These are phyloP conservation scores for Ichneumon xanthorius DNA, from an alignment of 2,888 invertebrate species.

Conservation along the genomic window DNA sequence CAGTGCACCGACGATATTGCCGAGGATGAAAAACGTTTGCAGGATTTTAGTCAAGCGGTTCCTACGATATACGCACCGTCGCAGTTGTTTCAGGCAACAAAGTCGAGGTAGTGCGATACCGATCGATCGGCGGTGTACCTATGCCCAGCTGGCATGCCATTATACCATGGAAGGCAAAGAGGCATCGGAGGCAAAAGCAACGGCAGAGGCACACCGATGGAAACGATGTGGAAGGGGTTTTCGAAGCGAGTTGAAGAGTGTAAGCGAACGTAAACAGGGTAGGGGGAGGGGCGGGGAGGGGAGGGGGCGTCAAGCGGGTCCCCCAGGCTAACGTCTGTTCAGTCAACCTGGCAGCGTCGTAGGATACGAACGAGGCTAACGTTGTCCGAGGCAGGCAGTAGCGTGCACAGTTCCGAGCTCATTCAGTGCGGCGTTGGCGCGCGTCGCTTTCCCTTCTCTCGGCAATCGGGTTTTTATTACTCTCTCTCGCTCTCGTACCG, in stretches of 20 bases:
- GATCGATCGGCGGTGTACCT: slow-evolving; percentile 8
- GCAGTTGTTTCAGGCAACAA: too few relatives aligned
- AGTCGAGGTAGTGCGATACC: not conserved
- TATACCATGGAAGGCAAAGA: not conserved
- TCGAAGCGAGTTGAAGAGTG: slow-evolving; percentile 53
- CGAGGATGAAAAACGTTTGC: too few relatives aligned
- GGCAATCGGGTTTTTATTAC: too few relatives aligned
- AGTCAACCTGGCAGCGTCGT: slow-evolving; percentile 81
- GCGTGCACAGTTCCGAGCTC: slow-evolving; percentile 61
- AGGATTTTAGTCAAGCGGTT: too few relatives aligned
- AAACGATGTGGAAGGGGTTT: not conserved
- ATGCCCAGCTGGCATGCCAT: slow-evolving; percentile 15
- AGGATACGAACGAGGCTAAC: slow-evolving; percentile 70
- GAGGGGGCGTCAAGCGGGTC: slow-evolving; percentile 68
- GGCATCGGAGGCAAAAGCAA: slow-evolving; percentile 13
- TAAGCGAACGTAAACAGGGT: slow-evolving; percentile 13
- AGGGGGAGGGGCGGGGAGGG: slow-evolving; percentile 43
- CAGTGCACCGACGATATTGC: not conserved
- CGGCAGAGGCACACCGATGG: slow-evolving; percentile 9
- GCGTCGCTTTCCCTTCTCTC: slow-evolving; percentile 58
- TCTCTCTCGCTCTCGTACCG: slow-evolving; percentile 11
- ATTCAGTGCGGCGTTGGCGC: slow-evolving; percentile 64
- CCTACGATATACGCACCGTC: too few relatives aligned
- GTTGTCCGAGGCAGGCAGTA: slow-evolving; percentile 72
- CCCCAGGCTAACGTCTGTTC: slow-evolving; percentile 73